phyloP scores from a whole-genome alignment of 1,140 invertebrate genomes.

The Brachionus rotundiformis region DNA sequence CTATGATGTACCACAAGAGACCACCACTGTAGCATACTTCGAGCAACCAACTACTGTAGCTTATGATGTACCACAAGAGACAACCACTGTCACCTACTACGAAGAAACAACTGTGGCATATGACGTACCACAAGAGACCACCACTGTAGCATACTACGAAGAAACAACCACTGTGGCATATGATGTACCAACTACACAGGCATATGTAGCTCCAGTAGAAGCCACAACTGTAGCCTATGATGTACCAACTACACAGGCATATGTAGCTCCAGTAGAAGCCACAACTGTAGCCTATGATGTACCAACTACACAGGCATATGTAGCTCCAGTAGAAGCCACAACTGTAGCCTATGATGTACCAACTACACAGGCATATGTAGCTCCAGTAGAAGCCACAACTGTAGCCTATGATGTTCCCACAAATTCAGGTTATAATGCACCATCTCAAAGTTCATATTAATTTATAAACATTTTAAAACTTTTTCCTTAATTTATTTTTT shows the following conservation, averaged over 20 bases:
- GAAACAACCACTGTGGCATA: too few relatives aligned
- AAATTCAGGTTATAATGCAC: neutral
- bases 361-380: too few relatives aligned
- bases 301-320: neutral
- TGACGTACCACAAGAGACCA: neutral
- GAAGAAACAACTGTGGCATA: neutral
- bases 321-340: neutral
- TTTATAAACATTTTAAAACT: neutral
- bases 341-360: neutral
- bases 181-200: neutral
- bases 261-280: too few relatives aligned
- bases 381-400: neutral
- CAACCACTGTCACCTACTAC: neutral
- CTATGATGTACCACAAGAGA: neutral
- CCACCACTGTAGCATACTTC: neutral
- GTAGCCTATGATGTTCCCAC: neutral
- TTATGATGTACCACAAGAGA: neutral
- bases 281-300: neutral
- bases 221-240: neutral
- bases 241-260: too few relatives aligned
- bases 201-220: neutral
- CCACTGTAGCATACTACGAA: slow-evolving; percentile 1
- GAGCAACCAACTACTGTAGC: neutral
- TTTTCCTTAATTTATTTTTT: neutral
- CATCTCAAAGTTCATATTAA: neutral